Evolutionary conservation across 2,888 invertebrate genomes (phyloP), one percentile per base, ranked within the genome.

Genomic region (Ormia ochracea): DNA sequence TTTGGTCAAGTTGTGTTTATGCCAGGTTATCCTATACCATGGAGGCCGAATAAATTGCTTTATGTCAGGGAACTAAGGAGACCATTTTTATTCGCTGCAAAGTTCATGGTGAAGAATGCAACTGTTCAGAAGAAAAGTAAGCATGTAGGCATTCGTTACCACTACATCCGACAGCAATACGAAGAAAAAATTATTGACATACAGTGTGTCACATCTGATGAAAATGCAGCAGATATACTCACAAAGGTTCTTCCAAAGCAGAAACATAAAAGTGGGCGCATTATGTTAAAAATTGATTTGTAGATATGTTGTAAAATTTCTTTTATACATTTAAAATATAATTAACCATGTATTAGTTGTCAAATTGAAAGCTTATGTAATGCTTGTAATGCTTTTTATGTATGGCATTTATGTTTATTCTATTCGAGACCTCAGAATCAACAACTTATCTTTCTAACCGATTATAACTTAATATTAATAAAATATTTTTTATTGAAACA

Each of bases 171-270:
- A 36, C 36, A 56, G n/a, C 21, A 36, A n/a, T 54, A 54, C n/a
- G 33, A 54, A 1, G 54, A 12, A 6, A 54, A 33, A 12, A 6
- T 12, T 6, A 38, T 41, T 0, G 58, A 58, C 14, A 58, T 58
- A 58, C n/a, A 58, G 14, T 58, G 41, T 3, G 38, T 58, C 26
- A 9, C 58, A 12, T 48, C 69, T 12, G 69, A 58, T 33, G 23
- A 58, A 10, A 68, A 68, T 26, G 68, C 58, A 38, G 58, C 59
- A 7, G 69, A 70, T 38, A 59, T 70, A 28, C 17, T 70, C 19
- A 70, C 58, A 28, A 59, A 58, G 48, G 59, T 70, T 14, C 19
- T 70, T 14, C 38, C 36, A 12, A 70, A 59, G 17, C 69, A 70
- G 28, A 70, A 41, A 10, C 58, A 70, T 23, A 10, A 26, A 31